These are phyloP conservation scores for Mesorhabditis sp. DNA, from an alignment of 2,888 invertebrate genomes.

Conservation along the genomic window DNA sequence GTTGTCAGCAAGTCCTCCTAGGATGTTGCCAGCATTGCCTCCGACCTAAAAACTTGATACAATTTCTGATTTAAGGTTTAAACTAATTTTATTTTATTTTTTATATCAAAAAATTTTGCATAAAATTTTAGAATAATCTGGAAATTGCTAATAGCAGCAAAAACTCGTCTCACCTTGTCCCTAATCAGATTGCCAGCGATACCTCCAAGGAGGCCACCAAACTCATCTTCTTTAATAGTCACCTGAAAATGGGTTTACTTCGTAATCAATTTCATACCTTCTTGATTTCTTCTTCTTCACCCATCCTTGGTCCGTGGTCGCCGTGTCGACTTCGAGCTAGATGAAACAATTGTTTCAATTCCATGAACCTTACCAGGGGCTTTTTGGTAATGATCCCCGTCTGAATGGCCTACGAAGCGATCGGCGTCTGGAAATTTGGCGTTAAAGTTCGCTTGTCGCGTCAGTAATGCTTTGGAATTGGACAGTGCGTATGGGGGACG, in stretches of 20 bases:
- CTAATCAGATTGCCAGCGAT: slow-evolving; percentile 52
- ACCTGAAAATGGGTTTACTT: slow-evolving; percentile 17
- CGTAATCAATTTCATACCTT: neutral
- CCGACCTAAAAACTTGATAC: slow-evolving; percentile 28
- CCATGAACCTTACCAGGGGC: neutral
- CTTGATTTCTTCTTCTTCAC: slow-evolving; percentile 1
- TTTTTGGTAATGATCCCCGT: slow-evolving; percentile 4
- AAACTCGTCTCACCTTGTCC: slow-evolving; percentile 37
- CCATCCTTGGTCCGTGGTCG: neutral
- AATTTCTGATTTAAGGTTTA: neutral
- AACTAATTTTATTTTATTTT: neutral
- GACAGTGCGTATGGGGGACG: neutral
- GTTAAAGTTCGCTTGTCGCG: neutral
- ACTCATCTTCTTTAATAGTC: slow-evolving; percentile 40
- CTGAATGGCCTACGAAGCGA: neutral
- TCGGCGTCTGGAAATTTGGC: neutral
- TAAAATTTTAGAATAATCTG: neutral
- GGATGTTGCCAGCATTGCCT: slow-evolving; percentile 44
- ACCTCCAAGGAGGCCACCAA: slow-evolving; percentile 54
- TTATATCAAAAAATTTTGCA: neutral
- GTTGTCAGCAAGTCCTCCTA: slow-evolving; percentile 49
- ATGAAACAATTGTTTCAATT: too few relatives aligned
- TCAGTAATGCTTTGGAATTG: too few relatives aligned
- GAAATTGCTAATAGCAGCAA: neutral
- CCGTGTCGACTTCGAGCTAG: neutral